Evolutionary conservation across 2,888 invertebrate species (phyloP).

Genomic region (Temnothorax ravouxi): DNA sequence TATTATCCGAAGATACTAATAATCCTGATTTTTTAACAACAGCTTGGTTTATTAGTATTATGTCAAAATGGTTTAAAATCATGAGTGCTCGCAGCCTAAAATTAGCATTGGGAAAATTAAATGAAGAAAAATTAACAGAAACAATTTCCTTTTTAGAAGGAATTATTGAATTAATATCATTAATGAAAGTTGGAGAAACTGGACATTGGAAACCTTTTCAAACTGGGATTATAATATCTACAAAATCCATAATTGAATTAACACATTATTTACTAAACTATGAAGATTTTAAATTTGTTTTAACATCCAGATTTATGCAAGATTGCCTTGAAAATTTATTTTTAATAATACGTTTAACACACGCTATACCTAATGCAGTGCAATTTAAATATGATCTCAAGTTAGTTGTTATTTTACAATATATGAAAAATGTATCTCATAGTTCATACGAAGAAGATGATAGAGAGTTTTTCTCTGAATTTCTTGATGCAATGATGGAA

Average conservation of each 20-base stretch:
- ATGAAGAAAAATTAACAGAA: too few relatives aligned
- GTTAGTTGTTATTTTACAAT: background rate
- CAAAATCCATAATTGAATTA: background rate
- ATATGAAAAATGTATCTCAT: conserved; percentile 1
- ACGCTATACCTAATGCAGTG: background rate
- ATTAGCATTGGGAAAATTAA: too few relatives aligned
- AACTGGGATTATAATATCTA: background rate
- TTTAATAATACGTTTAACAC: background rate
- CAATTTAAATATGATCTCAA: background rate
- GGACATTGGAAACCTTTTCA: conserved; percentile 2
- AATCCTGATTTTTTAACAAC: too few relatives aligned
- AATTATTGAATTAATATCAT: background rate
- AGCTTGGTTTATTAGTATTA: too few relatives aligned
- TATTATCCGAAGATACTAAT: too few relatives aligned
- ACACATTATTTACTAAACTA: background rate
- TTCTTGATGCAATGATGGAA: background rate
- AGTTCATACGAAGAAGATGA: background rate
- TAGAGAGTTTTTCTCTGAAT: background rate
- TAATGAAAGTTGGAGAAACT: background rate
- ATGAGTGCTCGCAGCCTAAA: too few relatives aligned
- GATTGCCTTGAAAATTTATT: conserved; percentile 1
- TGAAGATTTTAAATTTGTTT: background rate
- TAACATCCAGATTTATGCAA: background rate
- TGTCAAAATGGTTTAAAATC: too few relatives aligned
- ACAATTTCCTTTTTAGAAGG: background rate